phyloP scores from a whole-genome alignment of 2,888 invertebrate species.

The Parapristionchus giblindavisi region DNA sequence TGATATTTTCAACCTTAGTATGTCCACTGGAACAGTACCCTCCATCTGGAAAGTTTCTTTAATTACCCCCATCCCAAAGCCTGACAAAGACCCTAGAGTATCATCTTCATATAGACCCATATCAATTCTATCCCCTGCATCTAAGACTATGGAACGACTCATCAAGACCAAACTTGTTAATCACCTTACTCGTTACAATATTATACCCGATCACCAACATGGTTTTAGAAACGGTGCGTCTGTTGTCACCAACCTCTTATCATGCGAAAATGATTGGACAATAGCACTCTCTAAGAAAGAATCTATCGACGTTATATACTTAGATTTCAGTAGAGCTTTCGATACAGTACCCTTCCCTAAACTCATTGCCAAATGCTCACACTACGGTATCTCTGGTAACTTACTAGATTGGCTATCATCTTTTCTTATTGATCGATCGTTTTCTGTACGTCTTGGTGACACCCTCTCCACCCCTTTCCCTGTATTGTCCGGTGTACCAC shows the following conservation, averaged over 20 bases:
- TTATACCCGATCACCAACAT: background rate
- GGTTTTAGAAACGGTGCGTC: too few species aligned
- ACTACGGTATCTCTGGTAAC: too few species aligned
- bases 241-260: slow-evolving; percentile 1
- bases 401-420: background rate
- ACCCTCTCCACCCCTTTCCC: background rate
- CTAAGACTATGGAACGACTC: too few species aligned
- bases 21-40: background rate
- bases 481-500: background rate
- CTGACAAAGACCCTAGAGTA: background rate
- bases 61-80: too few species aligned
- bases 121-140: too few species aligned
- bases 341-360: background rate
- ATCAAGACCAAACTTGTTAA: background rate
- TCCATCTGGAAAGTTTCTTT: background rate
- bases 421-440: background rate
- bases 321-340: slow-evolving; percentile 2
- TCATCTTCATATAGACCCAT: too few species aligned
- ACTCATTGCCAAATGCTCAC: too few species aligned
- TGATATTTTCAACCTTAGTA: background rate
- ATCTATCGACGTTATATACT: background rate
- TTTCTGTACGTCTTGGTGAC: background rate
- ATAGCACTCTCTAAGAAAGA: background rate
- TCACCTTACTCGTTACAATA: background rate
- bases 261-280: background rate